These are phyloP conservation scores for Pegea sp. DNA, from an alignment of 23 tunicate genomes.

Conservation along the genomic window DNA sequence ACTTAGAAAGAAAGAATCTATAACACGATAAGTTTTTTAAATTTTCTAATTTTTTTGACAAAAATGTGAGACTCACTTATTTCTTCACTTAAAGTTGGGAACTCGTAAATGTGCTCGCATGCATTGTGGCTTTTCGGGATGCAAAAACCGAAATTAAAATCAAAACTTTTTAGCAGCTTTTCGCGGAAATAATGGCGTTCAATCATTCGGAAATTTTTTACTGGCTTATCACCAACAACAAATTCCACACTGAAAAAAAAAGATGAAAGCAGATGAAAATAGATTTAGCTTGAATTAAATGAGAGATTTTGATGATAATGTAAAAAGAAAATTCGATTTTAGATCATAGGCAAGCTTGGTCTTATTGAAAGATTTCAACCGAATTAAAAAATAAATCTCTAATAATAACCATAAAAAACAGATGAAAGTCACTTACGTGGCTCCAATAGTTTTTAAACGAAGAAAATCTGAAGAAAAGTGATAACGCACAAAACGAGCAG, in stretches of 20 bases:
- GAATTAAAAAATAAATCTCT: neutral
- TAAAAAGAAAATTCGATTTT: too few relatives aligned
- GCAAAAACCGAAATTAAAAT: slow-evolving; percentile 94
- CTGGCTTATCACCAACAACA: slow-evolving; percentile 58
- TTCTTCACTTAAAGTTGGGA: slow-evolving; percentile 31
- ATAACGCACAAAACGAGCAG: slow-evolving; percentile 82
- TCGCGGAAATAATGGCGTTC: slow-evolving; percentile 89
- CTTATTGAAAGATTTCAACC: neutral
- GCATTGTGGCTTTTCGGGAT: slow-evolving; percentile 84
- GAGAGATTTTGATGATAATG: too few relatives aligned
- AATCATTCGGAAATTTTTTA: slow-evolving; percentile 68
- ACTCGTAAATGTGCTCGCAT: slow-evolving; percentile 92
- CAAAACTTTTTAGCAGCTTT: slow-evolving; percentile 78
- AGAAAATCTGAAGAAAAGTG: slow-evolving; percentile 71
- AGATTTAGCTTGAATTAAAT: too few relatives aligned
- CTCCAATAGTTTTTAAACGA: slow-evolving; percentile 52
- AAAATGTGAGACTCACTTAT: slow-evolving; percentile 10
- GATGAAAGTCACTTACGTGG: slow-evolving; percentile 39
- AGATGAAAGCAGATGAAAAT: too few relatives aligned
- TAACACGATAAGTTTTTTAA: too few relatives aligned
- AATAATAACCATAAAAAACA: neutral
- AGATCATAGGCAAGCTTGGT: too few relatives aligned
- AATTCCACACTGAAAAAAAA: slow-evolving; percentile 48
- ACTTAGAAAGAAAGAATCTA: too few relatives aligned
- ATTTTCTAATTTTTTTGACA: too few relatives aligned